Conservation (phyloP, 2,797 vertebrate species). For the Fundulus diaphanus region DNA sequence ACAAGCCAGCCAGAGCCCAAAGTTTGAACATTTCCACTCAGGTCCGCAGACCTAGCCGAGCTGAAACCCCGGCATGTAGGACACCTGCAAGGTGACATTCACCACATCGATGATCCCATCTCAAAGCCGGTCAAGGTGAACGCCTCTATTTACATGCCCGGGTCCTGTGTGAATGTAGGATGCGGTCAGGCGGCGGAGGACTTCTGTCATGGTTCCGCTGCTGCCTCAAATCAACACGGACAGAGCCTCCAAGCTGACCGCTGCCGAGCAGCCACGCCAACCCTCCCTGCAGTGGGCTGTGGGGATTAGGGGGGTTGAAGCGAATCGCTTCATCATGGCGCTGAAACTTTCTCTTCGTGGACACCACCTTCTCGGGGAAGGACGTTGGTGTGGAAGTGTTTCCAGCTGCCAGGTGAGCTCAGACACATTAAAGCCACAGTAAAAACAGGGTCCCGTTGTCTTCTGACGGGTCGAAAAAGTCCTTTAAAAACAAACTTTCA, state of each 20-base stretch:
- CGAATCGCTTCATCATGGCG: neutral
- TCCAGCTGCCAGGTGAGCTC: constrained; percentile 26
- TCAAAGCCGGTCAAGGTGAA: constrained; percentile 60
- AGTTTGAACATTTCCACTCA: neutral
- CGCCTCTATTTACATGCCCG: constrained; percentile 52
- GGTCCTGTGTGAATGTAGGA: neutral
- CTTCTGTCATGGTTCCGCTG: neutral
- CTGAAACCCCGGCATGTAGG: neutral
- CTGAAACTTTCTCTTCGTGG: neutral
- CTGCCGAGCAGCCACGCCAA: neutral
- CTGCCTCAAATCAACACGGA: constrained; percentile 6
- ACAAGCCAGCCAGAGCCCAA: neutral
- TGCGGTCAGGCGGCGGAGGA: neutral
- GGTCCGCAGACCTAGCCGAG: neutral
- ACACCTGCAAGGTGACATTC: constrained; percentile 15
- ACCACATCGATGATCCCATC: constrained; percentile 45
- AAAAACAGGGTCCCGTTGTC: neutral
- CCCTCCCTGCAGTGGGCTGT: neutral
- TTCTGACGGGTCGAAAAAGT: neutral
- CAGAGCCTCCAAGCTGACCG: constrained; percentile 40
- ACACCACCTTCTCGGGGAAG: neutral
- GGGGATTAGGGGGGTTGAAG: neutral
- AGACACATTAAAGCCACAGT: constrained; percentile 4
- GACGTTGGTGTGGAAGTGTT: constrained; percentile 1
- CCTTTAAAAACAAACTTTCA: neutral